Conservation (phyloP, 2,888 invertebrate genomes). For the Herminia tarsipennalis region DNA sequence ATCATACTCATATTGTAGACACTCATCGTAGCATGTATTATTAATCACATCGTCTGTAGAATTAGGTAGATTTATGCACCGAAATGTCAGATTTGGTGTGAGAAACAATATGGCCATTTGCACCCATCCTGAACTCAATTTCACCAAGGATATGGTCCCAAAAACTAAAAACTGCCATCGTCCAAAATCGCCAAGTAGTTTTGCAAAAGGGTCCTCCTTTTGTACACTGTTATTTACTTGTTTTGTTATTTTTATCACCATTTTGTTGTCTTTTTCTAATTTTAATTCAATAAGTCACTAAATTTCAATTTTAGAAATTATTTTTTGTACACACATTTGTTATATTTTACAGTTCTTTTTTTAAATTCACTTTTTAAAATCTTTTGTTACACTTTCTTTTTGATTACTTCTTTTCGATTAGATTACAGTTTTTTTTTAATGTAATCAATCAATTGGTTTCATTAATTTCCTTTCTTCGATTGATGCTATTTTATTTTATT, state of each 20-base stretch:
- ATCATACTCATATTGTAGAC: conserved; percentile 86
- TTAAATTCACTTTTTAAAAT: background rate
- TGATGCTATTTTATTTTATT: background rate
- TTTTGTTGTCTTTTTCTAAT: conserved; percentile 35
- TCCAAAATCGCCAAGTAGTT: conserved; percentile 83
- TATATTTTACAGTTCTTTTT: background rate
- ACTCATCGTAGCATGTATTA: conserved; percentile 81
- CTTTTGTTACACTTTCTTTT: background rate
- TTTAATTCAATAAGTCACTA: background rate
- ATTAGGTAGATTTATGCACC: conserved; percentile 73
- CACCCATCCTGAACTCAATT: conserved; percentile 92
- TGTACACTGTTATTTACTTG: conserved; percentile 36
- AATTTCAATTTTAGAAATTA: background rate
- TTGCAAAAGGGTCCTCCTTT: conserved; percentile 68
- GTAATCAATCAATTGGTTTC: no score
- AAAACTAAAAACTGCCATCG: conserved; percentile 90
- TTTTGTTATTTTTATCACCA: conserved; percentile 56
- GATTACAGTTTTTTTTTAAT: background rate
- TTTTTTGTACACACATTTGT: background rate
- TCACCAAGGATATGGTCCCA: conserved; percentile 87
- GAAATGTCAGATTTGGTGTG: conserved; percentile 86
- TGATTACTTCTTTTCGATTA: background rate
- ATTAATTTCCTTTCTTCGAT: background rate
- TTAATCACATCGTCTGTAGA: conserved; percentile 53
- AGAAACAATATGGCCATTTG: conserved; percentile 91